phyloP scores from a whole-genome alignment of 1,140 invertebrate species.

The Cyclina sinensis region DNA sequence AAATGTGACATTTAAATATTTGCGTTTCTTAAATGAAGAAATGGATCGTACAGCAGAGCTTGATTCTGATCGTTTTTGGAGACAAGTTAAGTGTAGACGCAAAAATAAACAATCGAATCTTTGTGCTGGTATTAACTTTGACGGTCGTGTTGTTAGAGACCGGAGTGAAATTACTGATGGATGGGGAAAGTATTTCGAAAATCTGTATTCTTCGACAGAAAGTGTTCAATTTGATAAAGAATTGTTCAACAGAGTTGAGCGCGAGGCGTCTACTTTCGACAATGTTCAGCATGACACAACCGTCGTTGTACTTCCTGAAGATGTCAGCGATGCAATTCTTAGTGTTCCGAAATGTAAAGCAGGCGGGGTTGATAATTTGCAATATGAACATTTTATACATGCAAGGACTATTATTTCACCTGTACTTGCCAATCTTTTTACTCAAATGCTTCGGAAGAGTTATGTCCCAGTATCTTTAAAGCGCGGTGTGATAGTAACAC shows the following conservation, averaged over 20 bases:
- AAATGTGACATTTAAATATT: not conserved
- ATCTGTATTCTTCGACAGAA: not conserved
- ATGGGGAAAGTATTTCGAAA: not conserved
- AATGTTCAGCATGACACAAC: no score
- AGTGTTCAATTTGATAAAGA: not conserved
- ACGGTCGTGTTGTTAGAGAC: not conserved
- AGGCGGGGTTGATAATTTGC: not conserved
- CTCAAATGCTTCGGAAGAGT: not conserved
- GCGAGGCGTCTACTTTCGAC: not conserved
- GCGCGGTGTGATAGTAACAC: constrained; percentile 5
- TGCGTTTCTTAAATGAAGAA: not conserved
- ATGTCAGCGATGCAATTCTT: not conserved
- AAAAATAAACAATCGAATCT: not conserved
- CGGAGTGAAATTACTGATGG: not conserved
- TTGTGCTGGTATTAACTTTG: not conserved
- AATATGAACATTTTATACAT: constrained; percentile 16
- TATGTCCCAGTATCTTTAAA: constrained; percentile 12
- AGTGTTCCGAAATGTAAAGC: not conserved
- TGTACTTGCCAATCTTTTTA: not conserved
- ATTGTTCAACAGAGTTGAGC: not conserved
- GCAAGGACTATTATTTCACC: not conserved
- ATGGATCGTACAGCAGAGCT: constrained; percentile 4
- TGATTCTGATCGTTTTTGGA: constrained; percentile 5
- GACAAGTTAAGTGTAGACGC: not conserved
- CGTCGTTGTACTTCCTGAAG: not conserved